Conservation (phyloP, 2,797 vertebrate genomes). For the Alfaro cultratus region DNA sequence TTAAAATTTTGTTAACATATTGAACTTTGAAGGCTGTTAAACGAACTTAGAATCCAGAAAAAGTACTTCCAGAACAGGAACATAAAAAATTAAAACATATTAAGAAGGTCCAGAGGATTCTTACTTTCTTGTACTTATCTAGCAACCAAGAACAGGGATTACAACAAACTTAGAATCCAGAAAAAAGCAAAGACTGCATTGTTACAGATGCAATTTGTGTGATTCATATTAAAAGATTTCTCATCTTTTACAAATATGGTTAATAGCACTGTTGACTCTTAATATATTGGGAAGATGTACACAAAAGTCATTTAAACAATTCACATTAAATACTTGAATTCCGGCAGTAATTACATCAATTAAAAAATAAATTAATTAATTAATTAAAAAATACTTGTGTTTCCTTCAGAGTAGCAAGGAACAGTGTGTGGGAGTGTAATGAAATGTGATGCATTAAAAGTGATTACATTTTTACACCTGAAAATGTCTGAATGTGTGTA, state of each 20-base stretch:
- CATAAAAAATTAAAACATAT: no score
- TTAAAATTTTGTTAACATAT: no score
- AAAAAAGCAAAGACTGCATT: not conserved
- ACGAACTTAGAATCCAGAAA: no score
- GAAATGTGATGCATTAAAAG: conserved; percentile 27
- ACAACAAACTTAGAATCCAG: no score
- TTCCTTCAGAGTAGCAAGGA: conserved; percentile 36
- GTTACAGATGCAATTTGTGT: not conserved
- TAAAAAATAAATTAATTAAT: conserved; percentile 33
- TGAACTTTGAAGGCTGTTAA: no score
- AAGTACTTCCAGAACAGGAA: no score
- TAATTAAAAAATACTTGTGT: conserved; percentile 42
- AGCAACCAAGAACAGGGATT: no score
- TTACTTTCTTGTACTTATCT: no score
- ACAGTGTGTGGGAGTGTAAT: conserved; percentile 41
- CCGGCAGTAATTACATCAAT: conserved; percentile 64
- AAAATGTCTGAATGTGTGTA: conserved; percentile 23
- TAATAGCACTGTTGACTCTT: conserved; percentile 14
- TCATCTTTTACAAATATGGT: conserved; percentile 52
- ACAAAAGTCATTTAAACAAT: conserved; percentile 16
- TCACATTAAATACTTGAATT: conserved; percentile 26
- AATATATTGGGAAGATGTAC: conserved; percentile 37
- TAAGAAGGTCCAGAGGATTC: no score
- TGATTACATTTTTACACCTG: conserved; percentile 10
- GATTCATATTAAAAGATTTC: conserved; percentile 30